A percentile compares a stretch with the other conserved stretches of the same genome.
Evolutionary conservation across 2,113 vertebrate species (phyloP).

Genomic region (Callithrix jacchus): DNA sequence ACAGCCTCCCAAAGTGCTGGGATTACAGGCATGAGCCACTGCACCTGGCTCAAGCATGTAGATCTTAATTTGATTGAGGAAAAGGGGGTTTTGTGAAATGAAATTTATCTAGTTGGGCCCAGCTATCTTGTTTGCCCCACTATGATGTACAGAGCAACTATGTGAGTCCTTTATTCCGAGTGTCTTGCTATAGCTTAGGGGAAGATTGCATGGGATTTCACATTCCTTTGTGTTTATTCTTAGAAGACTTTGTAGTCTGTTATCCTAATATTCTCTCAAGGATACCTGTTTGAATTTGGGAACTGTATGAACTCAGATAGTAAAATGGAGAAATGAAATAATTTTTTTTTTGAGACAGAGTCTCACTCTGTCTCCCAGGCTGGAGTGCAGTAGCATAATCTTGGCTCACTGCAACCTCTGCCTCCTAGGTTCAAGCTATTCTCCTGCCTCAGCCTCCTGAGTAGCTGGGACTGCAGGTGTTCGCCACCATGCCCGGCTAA

Average conservation of each 20-base stretch:
- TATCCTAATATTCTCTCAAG: background rate
- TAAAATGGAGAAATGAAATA: background rate
- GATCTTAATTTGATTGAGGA: background rate
- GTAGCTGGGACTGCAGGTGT: too few relatives aligned
- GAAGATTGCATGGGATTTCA: background rate
- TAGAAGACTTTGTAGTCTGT: conserved; percentile 1
- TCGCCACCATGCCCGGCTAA: too few relatives aligned
- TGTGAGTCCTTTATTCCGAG: background rate
- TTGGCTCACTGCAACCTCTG: too few relatives aligned
- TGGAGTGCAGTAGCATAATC: too few relatives aligned
- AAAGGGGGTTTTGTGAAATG: background rate
- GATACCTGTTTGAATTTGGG: background rate
- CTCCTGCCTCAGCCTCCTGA: too few relatives aligned
- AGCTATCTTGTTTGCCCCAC: background rate
- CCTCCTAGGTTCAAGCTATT: too few relatives aligned
- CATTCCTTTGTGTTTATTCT: background rate
- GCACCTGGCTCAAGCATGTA: background rate
- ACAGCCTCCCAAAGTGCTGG: too few relatives aligned
- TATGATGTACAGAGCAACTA: background rate
- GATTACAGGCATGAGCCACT: too few relatives aligned
- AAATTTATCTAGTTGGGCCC: background rate
- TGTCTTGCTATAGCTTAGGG: background rate
- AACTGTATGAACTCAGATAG: background rate
- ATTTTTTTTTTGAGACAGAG: too few relatives aligned
- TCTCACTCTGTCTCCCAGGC: too few relatives aligned